Conservation (phyloP, 30 jellyfish, hydroid and myxozoan species). For the Hydra vulgaris region DNA sequence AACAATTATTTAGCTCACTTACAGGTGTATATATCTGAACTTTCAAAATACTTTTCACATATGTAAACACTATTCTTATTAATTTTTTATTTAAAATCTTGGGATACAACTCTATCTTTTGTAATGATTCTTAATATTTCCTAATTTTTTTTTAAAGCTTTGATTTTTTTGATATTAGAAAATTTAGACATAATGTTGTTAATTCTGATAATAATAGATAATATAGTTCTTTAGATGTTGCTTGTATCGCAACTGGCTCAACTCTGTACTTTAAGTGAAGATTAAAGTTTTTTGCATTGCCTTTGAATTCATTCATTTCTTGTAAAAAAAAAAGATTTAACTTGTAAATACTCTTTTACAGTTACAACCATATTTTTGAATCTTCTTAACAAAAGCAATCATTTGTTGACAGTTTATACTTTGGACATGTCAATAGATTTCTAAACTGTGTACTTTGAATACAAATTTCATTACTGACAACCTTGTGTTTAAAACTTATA, state of each 20-base stretch:
- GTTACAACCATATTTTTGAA: background rate
- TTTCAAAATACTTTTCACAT: background rate
- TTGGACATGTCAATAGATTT: background rate
- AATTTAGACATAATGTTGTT: background rate
- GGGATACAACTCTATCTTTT: background rate
- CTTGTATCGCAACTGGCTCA: background rate
- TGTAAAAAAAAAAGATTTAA: background rate
- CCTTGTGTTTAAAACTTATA: background rate
- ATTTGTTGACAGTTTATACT: background rate
- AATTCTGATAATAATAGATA: background rate
- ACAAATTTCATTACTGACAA: background rate
- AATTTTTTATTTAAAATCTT: background rate
- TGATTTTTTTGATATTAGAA: background rate
- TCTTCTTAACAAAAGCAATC: background rate
- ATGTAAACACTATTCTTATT: background rate
- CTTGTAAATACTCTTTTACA: background rate
- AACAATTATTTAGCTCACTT: too few species aligned
- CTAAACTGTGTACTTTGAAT: background rate
- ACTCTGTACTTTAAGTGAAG: background rate
- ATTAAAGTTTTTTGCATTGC: background rate
- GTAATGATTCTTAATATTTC: background rate
- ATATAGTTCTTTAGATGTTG: background rate
- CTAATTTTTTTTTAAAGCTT: too few species aligned
- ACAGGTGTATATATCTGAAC: background rate
- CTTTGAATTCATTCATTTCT: background rate